Evolutionary conservation across 2,888 invertebrate genomes (phyloP).

Genomic region (Ethmia dodecea): DNA sequence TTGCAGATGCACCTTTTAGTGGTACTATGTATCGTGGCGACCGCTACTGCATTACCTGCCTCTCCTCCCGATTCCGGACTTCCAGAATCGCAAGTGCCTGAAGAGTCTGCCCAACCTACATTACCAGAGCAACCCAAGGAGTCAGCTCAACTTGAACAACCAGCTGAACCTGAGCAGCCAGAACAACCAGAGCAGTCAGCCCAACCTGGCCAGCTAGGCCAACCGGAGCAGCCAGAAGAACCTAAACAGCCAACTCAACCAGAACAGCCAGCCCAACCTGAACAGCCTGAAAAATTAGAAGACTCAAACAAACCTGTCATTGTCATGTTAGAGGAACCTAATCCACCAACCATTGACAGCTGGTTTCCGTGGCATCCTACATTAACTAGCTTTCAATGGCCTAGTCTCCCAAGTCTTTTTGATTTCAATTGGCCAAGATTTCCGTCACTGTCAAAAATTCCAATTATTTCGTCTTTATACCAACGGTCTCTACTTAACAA

Average conservation of each 20-base stretch:
- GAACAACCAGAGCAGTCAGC: background rate
- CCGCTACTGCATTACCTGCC: conserved; percentile 31
- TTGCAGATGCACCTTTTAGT: conserved; percentile 40
- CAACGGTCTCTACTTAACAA: too few species aligned
- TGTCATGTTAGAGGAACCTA: too few species aligned
- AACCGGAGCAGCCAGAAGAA: background rate
- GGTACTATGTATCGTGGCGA: conserved; percentile 33
- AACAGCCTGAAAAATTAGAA: background rate
- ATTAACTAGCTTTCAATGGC: too few species aligned
- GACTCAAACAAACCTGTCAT: too few species aligned
- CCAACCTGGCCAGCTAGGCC: background rate
- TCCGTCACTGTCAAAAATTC: too few species aligned
- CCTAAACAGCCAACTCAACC: too few species aligned
- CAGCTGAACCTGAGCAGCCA: background rate
- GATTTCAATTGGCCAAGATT: too few species aligned
- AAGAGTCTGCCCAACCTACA: background rate
- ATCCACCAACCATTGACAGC: too few species aligned
- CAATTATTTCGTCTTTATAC: too few species aligned
- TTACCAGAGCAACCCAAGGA: background rate
- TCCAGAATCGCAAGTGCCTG: background rate
- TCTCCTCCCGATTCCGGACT: conserved; percentile 8
- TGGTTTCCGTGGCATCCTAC: too few species aligned
- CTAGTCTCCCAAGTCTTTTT: too few species aligned
- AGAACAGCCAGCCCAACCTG: background rate
- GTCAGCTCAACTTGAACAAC: background rate